Evolutionary conservation across 2,113 vertebrate species (phyloP).

Genomic region (Sisor rabdophorus): DNA sequence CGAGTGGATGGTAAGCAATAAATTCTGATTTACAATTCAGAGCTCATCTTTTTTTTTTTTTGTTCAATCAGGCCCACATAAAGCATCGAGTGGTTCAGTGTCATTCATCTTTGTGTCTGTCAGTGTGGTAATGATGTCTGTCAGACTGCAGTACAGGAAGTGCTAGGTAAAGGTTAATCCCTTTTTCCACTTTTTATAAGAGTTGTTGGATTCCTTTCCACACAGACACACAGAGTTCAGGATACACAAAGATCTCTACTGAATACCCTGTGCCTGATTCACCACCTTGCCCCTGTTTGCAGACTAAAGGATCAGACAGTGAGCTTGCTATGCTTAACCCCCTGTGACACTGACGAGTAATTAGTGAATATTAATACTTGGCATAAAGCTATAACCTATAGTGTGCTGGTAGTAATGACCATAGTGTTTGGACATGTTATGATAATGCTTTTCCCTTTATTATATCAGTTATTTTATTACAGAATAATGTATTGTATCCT

Average conservation of each 20-base stretch:
- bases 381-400: neutral
- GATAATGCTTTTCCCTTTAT: neutral
- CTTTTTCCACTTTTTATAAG: slow-evolving; percentile 43
- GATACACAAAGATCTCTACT: slow-evolving; percentile 52
- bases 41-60: neutral
- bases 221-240: slow-evolving; percentile 30
- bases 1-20: too few relatives aligned
- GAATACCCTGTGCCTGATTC: slow-evolving; percentile 31
- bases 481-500: neutral
- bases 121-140: slow-evolving; percentile 57
- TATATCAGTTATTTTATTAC: neutral
- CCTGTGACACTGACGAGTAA: neutral
- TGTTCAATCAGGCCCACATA: slow-evolving; percentile 29
- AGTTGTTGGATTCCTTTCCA: slow-evolving; percentile 41
- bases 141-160: slow-evolving; percentile 47
- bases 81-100: slow-evolving; percentile 42
- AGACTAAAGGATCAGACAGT: slow-evolving; percentile 19
- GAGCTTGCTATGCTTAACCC: neutral
- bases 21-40: neutral
- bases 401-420: too few relatives aligned
- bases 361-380: neutral
- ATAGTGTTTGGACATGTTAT: neutral
- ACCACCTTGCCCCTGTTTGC: neutral
- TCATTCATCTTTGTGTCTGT: slow-evolving; percentile 41
- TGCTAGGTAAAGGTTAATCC: slow-evolving; percentile 65